Evolutionary conservation across 2,888 invertebrate species (phyloP).

Genomic region (Ophion costatus): DNA sequence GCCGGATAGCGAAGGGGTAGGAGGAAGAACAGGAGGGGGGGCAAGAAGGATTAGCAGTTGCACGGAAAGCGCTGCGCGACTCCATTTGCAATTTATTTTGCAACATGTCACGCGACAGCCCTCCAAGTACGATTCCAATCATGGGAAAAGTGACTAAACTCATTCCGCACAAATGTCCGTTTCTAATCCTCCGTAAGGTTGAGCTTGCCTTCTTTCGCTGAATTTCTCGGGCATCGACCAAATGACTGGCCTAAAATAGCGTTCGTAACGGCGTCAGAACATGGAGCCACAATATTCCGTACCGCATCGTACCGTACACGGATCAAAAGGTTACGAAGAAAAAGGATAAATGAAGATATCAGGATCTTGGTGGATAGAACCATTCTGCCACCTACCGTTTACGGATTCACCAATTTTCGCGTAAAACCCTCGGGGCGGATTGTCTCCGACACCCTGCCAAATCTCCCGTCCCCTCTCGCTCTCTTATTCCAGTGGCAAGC

Average conservation of each 20-base stretch:
- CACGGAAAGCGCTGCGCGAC: constrained; percentile 50
- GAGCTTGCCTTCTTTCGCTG: constrained; percentile 1
- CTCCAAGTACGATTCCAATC: constrained; percentile 31
- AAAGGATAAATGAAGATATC: constrained; percentile 19
- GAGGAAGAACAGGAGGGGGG: constrained; percentile 49
- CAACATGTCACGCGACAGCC: constrained; percentile 54
- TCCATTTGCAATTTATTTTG: constrained; percentile 32
- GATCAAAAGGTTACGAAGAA: not conserved
- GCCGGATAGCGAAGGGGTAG: constrained; percentile 68
- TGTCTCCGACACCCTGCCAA: constrained; percentile 45
- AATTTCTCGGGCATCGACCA: not conserved
- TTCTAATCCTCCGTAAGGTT: constrained; percentile 19
- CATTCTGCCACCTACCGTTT: constrained; percentile 31
- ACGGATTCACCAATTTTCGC: constrained; percentile 60
- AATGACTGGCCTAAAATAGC: constrained; percentile 21
- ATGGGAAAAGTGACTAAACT: constrained; percentile 26
- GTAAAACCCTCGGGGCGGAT: constrained; percentile 46
- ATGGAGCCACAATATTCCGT: constrained; percentile 25
- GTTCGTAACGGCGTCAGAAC: constrained; percentile 18
- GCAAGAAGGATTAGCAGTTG: constrained; percentile 70
- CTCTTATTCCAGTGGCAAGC: constrained; percentile 37
- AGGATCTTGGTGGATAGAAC: constrained; percentile 5
- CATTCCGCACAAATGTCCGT: constrained; percentile 30
- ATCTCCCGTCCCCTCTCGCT: not conserved
- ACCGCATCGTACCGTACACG: constrained; percentile 24